Conservation (phyloP, 53 echinoderm and acorn worm species). For the Astropecten irregularis region DNA sequence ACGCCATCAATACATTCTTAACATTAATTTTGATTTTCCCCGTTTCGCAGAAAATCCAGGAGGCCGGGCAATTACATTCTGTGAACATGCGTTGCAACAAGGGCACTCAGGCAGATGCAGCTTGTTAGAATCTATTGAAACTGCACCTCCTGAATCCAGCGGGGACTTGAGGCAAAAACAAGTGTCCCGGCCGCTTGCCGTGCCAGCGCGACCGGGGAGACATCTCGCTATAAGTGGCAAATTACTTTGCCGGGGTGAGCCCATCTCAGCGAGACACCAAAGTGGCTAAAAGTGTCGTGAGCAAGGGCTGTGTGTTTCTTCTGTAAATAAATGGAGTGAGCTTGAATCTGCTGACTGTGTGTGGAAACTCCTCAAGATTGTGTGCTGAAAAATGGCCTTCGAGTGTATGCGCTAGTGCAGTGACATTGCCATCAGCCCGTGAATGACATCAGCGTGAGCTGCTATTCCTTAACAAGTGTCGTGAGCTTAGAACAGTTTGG, state of each 20-base stretch:
- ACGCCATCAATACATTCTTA: no score
- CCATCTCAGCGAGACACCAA: background rate
- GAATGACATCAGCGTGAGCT: no score
- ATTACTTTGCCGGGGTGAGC: background rate
- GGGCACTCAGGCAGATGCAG: background rate
- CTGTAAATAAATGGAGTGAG: background rate
- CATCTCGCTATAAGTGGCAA: background rate
- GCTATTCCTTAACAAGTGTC: no score
- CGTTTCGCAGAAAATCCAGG: background rate
- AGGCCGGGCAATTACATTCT: background rate
- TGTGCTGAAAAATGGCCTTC: background rate
- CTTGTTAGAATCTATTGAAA: background rate
- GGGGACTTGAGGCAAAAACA: background rate
- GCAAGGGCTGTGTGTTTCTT: conserved; percentile 3
- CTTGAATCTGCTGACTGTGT: background rate
- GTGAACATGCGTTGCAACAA: background rate
- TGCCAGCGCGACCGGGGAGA: no score
- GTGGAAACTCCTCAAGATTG: conserved; percentile 20
- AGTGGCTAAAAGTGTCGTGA: conserved; percentile 28
- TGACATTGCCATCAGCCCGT: no score
- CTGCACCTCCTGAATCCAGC: background rate
- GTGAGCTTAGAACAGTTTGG: background rate
- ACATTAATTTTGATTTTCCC: no score
- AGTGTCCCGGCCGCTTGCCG: no score
- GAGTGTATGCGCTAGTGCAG: no score